phyloP scores from a whole-genome alignment of 2,888 invertebrate species.

The Tetropium fuscum region DNA sequence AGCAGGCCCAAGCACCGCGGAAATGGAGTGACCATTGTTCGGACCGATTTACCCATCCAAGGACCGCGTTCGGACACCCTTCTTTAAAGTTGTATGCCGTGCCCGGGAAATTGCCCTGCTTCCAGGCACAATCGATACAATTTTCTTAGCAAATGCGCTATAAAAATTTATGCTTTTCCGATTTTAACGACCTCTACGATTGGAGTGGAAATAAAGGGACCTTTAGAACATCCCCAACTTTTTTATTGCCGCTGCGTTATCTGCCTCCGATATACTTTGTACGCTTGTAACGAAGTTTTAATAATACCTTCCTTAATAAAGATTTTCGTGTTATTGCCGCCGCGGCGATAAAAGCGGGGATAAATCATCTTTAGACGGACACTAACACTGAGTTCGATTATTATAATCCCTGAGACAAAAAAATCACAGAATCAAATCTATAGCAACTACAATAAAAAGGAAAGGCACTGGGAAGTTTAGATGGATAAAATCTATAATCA shows the following conservation, averaged over 20 bases:
- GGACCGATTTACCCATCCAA: slow-evolving; percentile 28
- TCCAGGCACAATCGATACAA: slow-evolving; percentile 55
- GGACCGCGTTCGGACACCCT: slow-evolving; percentile 48
- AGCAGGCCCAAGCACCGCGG: slow-evolving; percentile 46
- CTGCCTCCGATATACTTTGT: slow-evolving; percentile 31
- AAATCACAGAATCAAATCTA: no score
- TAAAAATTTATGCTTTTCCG: slow-evolving; percentile 60
- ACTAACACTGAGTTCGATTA: no score
- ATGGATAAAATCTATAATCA: no score
- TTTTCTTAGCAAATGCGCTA: slow-evolving; percentile 60
- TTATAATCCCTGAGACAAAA: no score
- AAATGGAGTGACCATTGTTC: slow-evolving; percentile 61
- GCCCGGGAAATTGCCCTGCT: slow-evolving; percentile 55
- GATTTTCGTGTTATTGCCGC: slow-evolving; percentile 21
- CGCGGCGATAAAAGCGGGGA: not conserved
- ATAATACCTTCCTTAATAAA: slow-evolving; percentile 39
- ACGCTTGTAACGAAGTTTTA: slow-evolving; percentile 37
- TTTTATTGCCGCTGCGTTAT: slow-evolving; percentile 27
- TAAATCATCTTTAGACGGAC: slow-evolving; percentile 22
- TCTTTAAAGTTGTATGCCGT: slow-evolving; percentile 48
- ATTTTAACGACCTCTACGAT: slow-evolving; percentile 51
- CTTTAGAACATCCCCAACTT: slow-evolving; percentile 39
- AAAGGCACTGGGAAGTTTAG: no score
- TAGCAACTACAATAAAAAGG: no score
- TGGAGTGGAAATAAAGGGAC: slow-evolving; percentile 48